These are phyloP conservation scores for Hypotaenidia okinawae DNA, from an alignment of 2,797 vertebrate genomes.

Conservation along the genomic window DNA sequence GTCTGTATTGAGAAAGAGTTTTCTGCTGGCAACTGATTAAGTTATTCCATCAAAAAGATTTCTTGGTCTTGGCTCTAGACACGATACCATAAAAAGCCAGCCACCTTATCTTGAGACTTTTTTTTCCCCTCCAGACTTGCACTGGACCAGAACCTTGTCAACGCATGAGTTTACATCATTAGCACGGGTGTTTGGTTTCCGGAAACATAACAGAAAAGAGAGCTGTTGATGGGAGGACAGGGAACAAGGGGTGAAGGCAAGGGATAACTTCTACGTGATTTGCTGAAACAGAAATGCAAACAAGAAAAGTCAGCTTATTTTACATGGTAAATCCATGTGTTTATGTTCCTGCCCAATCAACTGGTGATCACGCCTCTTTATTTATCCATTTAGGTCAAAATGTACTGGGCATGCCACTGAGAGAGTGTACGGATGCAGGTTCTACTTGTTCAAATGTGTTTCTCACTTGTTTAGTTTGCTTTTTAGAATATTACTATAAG, in stretches of 20 bases:
- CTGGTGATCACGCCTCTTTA: background rate
- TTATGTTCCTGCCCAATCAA: background rate
- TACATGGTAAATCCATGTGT: background rate
- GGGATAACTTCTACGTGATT: constrained; percentile 1
- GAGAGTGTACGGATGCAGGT: background rate
- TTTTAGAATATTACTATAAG: background rate
- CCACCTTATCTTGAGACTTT: background rate
- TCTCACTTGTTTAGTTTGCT: background rate
- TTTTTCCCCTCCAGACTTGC: background rate
- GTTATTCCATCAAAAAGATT: constrained; percentile 49
- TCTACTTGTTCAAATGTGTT: background rate
- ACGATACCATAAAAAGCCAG: constrained; percentile 7
- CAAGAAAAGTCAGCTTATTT: constrained; percentile 52
- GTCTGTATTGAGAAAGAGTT: background rate
- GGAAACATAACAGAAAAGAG: constrained; percentile 40
- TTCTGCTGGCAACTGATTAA: constrained; percentile 66
- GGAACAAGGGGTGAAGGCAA: background rate
- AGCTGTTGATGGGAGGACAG: background rate
- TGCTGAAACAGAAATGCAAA: constrained; percentile 64
- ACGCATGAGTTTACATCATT: constrained; percentile 38
- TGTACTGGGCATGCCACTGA: background rate
- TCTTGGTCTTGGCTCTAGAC: constrained; percentile 22
- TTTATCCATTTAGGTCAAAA: background rate
- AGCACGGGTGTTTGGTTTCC: constrained; percentile 66
- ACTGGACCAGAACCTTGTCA: constrained; percentile 58